These are phyloP conservation scores for Ichneumoninae sp. DNA, from an alignment of 2,888 invertebrate genomes.

Conservation along the genomic window DNA sequence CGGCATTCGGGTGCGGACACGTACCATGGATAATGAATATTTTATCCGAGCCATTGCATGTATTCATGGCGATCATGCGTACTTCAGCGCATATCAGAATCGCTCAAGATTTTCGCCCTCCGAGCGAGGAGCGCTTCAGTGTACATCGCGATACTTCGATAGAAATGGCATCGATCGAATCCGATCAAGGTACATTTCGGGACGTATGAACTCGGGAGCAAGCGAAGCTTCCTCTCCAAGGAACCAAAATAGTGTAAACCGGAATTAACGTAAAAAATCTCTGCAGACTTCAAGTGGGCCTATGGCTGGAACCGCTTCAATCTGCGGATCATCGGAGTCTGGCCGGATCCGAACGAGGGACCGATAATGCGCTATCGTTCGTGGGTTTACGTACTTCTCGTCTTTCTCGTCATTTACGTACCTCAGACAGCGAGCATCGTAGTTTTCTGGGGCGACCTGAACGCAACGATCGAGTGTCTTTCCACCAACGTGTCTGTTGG, in stretches of 20 bases:
- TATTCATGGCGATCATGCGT: slow-evolving; percentile 19
- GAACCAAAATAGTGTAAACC: not conserved
- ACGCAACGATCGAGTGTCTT: slow-evolving; percentile 70
- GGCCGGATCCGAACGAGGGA: slow-evolving; percentile 70
- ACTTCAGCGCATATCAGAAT: not conserved
- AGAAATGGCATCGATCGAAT: slow-evolving; percentile 9
- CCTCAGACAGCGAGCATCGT: slow-evolving; percentile 59
- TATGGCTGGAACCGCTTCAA: slow-evolving; percentile 73
- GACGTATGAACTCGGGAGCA: not conserved
- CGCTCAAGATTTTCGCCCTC: not conserved
- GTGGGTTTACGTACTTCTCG: slow-evolving; percentile 32
- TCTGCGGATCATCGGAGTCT: slow-evolving; percentile 71
- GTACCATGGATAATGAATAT: slow-evolving; percentile 13
- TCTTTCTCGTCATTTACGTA: slow-evolving; percentile 58
- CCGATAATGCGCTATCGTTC: slow-evolving; percentile 37
- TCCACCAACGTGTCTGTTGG: slow-evolving; percentile 66
- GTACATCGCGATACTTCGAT: not conserved
- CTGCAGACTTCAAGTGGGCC: slow-evolving; percentile 67
- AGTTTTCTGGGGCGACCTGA: slow-evolving; percentile 63
- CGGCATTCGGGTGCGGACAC: not conserved
- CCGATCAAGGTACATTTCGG: slow-evolving; percentile 25
- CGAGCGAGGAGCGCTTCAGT: slow-evolving; percentile 4
- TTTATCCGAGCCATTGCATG: slow-evolving; percentile 21
- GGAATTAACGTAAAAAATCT: too few relatives aligned
- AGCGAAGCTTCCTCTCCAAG: not conserved